Conservation (phyloP, 2,888 invertebrate species). For the Cataglyphis cursor region DNA sequence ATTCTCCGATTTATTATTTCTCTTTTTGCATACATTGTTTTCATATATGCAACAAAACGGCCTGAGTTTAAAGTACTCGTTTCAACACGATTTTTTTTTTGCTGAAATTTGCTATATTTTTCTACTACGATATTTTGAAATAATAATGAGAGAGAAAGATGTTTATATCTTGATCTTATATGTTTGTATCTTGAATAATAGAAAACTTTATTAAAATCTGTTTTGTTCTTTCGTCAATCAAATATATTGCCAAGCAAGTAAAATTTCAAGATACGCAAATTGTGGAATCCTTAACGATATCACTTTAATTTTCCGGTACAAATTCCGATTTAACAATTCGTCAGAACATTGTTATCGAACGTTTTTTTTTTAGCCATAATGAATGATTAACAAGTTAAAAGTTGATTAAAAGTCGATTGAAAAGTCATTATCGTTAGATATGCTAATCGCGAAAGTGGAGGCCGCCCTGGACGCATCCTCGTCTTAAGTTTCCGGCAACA, state of each 20-base stretch:
- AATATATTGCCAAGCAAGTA: neutral
- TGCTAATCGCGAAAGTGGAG: slow-evolving; percentile 71
- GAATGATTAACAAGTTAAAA: slow-evolving; percentile 61
- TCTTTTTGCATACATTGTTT: slow-evolving; percentile 18
- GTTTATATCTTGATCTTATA: no score
- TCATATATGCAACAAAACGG: neutral
- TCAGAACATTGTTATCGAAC: neutral
- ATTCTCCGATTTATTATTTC: slow-evolving; percentile 48
- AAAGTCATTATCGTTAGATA: slow-evolving; percentile 69
- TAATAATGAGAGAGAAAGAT: neutral
- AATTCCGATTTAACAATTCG: neutral
- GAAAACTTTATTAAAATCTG: neutral
- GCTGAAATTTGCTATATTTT: neutral
- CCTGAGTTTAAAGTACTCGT: neutral
- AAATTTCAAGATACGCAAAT: neutral
- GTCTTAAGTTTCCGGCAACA: slow-evolving; percentile 70
- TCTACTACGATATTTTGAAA: slow-evolving; percentile 7
- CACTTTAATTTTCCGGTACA: neutral
- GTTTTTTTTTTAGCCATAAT: neutral
- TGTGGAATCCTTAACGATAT: neutral
- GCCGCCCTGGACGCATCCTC: slow-evolving; percentile 63
- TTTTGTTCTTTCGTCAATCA: neutral
- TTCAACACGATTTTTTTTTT: neutral
- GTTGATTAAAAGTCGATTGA: slow-evolving; percentile 61
- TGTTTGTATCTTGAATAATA: neutral